Percentiles rank a stretch among this genome's conserved stretches.
Evolutionary conservation across 2,888 invertebrate species (phyloP).

Genomic region (Chirona hameri): DNA sequence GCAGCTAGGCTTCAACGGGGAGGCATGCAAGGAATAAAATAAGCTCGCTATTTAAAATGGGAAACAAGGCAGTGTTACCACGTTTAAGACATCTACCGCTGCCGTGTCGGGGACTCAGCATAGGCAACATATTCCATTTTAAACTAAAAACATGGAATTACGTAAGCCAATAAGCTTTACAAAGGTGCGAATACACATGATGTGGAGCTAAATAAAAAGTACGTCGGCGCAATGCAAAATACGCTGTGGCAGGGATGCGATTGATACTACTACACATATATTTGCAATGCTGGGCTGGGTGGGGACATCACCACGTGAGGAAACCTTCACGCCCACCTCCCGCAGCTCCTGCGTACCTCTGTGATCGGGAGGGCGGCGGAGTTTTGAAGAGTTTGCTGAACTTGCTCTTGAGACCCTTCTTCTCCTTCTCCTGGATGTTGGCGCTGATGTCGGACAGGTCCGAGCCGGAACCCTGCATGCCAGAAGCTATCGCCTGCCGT

Average conservation of each 20-base stretch:
- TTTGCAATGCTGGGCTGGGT: background rate
- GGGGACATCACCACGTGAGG: too few species aligned
- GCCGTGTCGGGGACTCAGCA: too few species aligned
- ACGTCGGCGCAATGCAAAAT: too few species aligned
- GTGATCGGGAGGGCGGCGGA: background rate
- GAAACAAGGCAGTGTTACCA: background rate
- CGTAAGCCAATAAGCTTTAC: too few species aligned
- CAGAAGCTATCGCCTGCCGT: background rate
- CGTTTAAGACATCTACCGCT: too few species aligned
- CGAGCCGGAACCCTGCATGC: background rate
- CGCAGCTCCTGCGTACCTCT: background rate
- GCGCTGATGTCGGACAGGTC: background rate
- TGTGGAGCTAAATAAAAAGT: too few species aligned
- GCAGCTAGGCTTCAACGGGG: background rate
- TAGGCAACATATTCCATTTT: too few species aligned
- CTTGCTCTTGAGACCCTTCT: constrained; percentile 36
- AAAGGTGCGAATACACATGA: too few species aligned
- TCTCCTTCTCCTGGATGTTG: constrained; percentile 33
- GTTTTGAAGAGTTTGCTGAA: constrained; percentile 38
- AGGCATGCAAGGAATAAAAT: background rate
- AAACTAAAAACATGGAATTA: too few species aligned
- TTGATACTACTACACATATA: background rate
- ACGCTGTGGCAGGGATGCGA: too few species aligned
- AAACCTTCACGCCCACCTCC: too few species aligned
- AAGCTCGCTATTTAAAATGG: background rate